Percentiles rank a stretch among this genome's conserved stretches.
Evolutionary conservation across 2,888 invertebrate species (phyloP).

Genomic region (Eristalis pertinax): DNA sequence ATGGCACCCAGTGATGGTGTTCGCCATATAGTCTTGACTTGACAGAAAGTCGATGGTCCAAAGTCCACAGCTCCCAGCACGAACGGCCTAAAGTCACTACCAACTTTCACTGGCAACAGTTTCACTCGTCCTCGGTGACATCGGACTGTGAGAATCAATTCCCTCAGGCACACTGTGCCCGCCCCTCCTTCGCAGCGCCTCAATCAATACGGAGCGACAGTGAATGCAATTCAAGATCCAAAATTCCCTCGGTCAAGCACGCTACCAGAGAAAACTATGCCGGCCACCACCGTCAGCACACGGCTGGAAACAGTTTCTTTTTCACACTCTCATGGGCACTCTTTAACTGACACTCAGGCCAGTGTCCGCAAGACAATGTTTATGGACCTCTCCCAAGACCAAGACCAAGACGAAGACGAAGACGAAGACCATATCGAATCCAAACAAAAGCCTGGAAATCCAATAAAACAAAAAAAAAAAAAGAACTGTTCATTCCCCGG

Average conservation of each 20-base stretch:
- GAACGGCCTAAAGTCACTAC: not conserved
- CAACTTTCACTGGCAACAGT: not conserved
- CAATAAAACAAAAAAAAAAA: too few relatives aligned
- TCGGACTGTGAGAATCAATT: not conserved
- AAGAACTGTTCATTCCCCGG: slow-evolving; percentile 7
- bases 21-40: not conserved
- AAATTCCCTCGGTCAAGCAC: not conserved
- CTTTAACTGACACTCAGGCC: not conserved
- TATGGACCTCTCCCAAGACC: slow-evolving; percentile 6
- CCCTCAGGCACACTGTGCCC: not conserved
- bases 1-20: not conserved
- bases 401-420: not conserved
- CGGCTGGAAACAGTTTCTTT: not conserved
- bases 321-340: not conserved
- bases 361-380: slow-evolving; percentile 12
- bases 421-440: slow-evolving; percentile 23
- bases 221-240: not conserved
- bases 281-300: too few relatives aligned
- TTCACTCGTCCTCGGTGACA: not conserved
- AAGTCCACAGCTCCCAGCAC: not conserved
- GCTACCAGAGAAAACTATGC: not conserved
- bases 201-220: not conserved
- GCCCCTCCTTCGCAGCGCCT: not conserved
- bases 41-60: not conserved
- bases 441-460: slow-evolving; percentile 16